Percentiles rank a stretch among this genome's conserved stretches.
Conservation (phyloP, 1,140 invertebrate species). For the Antheraea pernyi region DNA sequence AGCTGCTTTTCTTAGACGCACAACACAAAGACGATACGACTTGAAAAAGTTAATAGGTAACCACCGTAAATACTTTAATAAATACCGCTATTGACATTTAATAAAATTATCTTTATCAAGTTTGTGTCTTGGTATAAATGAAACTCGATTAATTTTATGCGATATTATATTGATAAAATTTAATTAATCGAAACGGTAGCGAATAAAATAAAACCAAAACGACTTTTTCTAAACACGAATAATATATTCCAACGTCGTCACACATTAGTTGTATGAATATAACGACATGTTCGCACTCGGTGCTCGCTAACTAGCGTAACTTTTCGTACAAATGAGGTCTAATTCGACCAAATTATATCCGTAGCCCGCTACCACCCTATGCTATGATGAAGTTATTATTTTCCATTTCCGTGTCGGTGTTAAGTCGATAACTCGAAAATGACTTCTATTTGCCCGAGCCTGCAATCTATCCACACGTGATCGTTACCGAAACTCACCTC, state of each 20-base stretch:
- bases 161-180: too few species aligned
- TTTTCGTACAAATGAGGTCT: slow-evolving; percentile 58
- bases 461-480: slow-evolving; percentile 44
- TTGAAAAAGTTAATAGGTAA: too few species aligned
- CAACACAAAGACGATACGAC: too few species aligned
- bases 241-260: too few species aligned
- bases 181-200: too few species aligned
- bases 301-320: slow-evolving; percentile 2
- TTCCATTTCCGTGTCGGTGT: slow-evolving; percentile 70
- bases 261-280: not conserved
- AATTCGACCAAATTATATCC: slow-evolving; percentile 70
- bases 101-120: too few species aligned
- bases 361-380: slow-evolving; percentile 49
- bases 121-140: too few species aligned
- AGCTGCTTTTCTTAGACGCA: too few species aligned
- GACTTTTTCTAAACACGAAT: not conserved
- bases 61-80: too few species aligned
- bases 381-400: slow-evolving; percentile 74
- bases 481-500: slow-evolving; percentile 62
- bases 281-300: slow-evolving; percentile 1
- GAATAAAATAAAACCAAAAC: not conserved
- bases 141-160: too few species aligned
- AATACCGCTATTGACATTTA: too few species aligned
- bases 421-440: slow-evolving; percentile 77
- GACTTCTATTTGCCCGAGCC: slow-evolving; percentile 56